Percentiles rank a stretch among this genome's conserved stretches.
Conservation (phyloP, 2,888 invertebrate genomes). For the Acleris laterana region DNA sequence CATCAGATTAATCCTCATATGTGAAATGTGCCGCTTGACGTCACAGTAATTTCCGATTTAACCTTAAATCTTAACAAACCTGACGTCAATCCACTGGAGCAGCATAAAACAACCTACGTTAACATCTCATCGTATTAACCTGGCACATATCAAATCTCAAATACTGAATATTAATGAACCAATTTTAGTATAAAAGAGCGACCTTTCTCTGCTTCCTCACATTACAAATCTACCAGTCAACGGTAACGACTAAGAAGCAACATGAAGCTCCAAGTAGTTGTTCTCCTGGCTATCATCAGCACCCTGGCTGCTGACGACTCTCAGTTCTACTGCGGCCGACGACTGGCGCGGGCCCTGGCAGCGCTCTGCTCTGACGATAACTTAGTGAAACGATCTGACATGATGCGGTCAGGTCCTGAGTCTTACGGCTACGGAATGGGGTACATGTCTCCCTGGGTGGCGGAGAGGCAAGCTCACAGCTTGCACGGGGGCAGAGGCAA, state of each 20-base stretch:
- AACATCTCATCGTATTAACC: not conserved
- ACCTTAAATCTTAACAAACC: not conserved
- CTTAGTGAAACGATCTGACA: constrained; percentile 3
- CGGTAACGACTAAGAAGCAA: not conserved
- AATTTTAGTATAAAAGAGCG: not conserved
- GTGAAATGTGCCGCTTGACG: not conserved
- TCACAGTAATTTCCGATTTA: not conserved
- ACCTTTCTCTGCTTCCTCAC: too few species aligned
- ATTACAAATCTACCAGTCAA: too few species aligned
- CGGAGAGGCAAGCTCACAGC: not conserved
- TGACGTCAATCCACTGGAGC: not conserved
- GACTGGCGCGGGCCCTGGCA: constrained; percentile 5
- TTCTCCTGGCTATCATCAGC: not conserved
- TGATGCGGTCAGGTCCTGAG: not conserved
- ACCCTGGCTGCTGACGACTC: constrained; percentile 9
- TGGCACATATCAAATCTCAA: not conserved
- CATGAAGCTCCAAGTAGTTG: constrained; percentile 13
- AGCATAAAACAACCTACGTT: not conserved
- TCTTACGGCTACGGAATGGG: not conserved
- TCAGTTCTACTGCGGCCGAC: constrained; percentile 18
- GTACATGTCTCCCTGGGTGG: constrained; percentile 8
- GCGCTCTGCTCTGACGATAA: constrained; percentile 13
- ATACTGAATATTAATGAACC: not conserved
- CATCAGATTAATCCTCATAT: too few species aligned
- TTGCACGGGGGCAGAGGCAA: constrained; percentile 4